phyloP scores from a whole-genome alignment of 2,888 invertebrate genomes.

The Cephus sareptanus region DNA sequence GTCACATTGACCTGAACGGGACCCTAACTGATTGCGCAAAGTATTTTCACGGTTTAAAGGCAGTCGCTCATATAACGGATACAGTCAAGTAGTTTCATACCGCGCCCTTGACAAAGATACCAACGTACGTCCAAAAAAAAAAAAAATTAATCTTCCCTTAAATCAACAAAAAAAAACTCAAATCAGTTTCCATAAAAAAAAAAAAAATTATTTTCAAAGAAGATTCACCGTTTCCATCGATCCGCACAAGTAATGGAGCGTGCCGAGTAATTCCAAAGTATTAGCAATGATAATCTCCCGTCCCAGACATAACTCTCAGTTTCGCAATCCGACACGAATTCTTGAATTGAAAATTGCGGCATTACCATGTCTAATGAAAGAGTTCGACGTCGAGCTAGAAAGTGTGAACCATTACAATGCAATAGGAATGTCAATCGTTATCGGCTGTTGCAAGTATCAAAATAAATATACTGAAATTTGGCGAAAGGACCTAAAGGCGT shows the following conservation, averaged over 20 bases:
- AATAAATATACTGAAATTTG: background rate
- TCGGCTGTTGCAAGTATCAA: background rate
- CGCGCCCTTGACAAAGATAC: background rate
- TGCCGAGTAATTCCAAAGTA: background rate
- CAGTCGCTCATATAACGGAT: background rate
- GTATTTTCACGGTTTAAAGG: conserved; percentile 34
- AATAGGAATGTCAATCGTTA: background rate
- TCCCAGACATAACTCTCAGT: background rate
- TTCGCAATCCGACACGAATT: background rate
- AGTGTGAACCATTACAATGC: background rate
- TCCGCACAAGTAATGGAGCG: background rate
- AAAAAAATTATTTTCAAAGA: background rate
- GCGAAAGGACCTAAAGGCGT: background rate
- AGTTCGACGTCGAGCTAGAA: background rate
- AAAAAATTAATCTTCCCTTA: too few relatives aligned
- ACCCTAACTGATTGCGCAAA: conserved; percentile 37
- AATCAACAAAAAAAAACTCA: too few relatives aligned
- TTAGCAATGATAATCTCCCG: background rate
- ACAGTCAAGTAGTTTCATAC: background rate
- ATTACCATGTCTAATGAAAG: background rate
- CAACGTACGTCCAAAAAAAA: background rate
- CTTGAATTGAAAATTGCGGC: background rate
- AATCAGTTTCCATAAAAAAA: background rate
- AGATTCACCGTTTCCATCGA: background rate
- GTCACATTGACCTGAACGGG: conserved; percentile 36